Conservation (phyloP, 2,888 invertebrate genomes). For the Yponomeuta malinellus region DNA sequence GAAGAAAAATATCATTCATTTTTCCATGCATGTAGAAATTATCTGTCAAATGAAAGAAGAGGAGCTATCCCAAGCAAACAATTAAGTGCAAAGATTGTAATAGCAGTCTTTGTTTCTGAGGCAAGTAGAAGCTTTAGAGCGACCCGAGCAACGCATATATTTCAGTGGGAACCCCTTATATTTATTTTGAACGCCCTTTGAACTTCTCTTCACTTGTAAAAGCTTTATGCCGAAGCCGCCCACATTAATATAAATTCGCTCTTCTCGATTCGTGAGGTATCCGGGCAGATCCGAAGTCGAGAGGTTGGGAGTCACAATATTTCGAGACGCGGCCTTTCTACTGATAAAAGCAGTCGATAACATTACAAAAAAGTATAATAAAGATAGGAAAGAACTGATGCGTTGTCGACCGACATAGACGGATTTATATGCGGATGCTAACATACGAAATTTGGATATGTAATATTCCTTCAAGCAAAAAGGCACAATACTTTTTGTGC, state of each 20-base stretch:
- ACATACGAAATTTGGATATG: constrained; percentile 30
- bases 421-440: constrained; percentile 26
- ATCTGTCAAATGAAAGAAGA: constrained; percentile 2
- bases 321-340: constrained; percentile 16
- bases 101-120: constrained; percentile 11
- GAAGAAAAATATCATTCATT: neutral
- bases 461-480: constrained; percentile 21
- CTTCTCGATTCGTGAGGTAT: constrained; percentile 32
- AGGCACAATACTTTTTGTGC: constrained; percentile 23
- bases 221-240: constrained; percentile 27
- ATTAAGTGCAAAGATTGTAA: neutral
- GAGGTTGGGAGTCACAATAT: constrained; percentile 17
- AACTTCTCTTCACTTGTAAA: constrained; percentile 23
- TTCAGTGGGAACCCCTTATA: constrained; percentile 15
- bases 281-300: constrained; percentile 15
- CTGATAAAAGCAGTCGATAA: constrained; percentile 25
- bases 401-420: constrained; percentile 21
- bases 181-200: constrained; percentile 22
- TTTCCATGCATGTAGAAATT: neutral
- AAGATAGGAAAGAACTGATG: constrained; percentile 32
- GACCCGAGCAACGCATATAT: neutral
- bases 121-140: neutral
- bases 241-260: constrained; percentile 36
- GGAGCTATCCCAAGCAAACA: constrained; percentile 4
- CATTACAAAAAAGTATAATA: constrained; percentile 34